Base-by-base conservation (phyloP, 2,888 invertebrate genomes). In the Choreutis nemorana region DNA sequence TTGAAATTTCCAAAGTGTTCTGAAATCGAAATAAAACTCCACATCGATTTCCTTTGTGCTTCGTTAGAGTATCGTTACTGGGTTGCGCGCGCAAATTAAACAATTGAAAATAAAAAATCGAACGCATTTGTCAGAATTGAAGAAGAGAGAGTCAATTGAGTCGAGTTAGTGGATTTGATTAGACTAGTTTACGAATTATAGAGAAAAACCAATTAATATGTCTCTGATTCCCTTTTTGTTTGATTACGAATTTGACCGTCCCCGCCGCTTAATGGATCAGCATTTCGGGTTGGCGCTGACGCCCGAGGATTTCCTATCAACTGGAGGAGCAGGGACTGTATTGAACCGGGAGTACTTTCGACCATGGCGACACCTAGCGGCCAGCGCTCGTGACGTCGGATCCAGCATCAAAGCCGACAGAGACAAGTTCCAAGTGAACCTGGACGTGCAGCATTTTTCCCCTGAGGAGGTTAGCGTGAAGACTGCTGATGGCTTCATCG, bases 381-480 rank as follows among this genome's bases (percentile, higher is more conserved):
- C 80, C 1, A 71, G 78, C 11, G 64, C 68, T 9, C 56, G 67
- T 1, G 83, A 82, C 48, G 57, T 81, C 24, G 82, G 78, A 4
- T 82, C 81, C 22, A 81, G 68, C 41, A 78, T 86, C 37, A 71
- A 77, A 28, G 52, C 64, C 2, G 81, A 83, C 45, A 65, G 58
- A 26, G 70, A 73, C 12, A 72, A 70, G 33, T 72, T 71, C 41
- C 71, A 72, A 49, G 84, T 88, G 1, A 84, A 83, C 42, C 60
- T 91, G 40, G 90, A 91, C 49, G 89, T 91, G 3, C 85, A 87
- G 38, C 87, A 90, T 43, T 91, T 90, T 44, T 58, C 82, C 4
- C 91, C 91, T 0, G 84, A 86, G 23, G 91, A 92, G 53, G 83
- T 92, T 20, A 79, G 81, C 4, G 90, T 92, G 4, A 90, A 89